These are phyloP conservation scores for Petaurus breviceps DNA, from an alignment of 2,113 vertebrate genomes.

Conservation along the genomic window DNA sequence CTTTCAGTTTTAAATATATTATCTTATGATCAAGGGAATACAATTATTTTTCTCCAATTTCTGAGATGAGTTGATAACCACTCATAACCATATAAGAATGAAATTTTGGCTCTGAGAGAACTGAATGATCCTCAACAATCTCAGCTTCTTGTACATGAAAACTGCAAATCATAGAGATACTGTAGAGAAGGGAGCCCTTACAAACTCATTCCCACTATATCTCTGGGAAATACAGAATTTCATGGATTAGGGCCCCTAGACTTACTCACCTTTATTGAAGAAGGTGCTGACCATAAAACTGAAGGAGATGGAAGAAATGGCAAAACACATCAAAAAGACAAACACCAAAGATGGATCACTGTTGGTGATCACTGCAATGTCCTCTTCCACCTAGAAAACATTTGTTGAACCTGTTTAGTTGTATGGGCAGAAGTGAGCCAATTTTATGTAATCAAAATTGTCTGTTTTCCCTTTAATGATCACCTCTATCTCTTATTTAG, in stretches of 20 bases:
- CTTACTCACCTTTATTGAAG: slow-evolving; percentile 92
- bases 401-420: not conserved
- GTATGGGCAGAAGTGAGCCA: not conserved
- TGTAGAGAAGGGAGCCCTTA: not conserved
- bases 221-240: not conserved
- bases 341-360: slow-evolving; percentile 95
- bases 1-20: not conserved
- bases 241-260: not conserved
- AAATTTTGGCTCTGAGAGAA: not conserved
- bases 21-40: not conserved
- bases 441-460: not conserved
- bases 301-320: slow-evolving; percentile 94
- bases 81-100: not conserved
- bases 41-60: not conserved
- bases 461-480: not conserved
- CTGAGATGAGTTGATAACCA: not conserved
- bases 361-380: slow-evolving; percentile 91
- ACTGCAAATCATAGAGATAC: not conserved
- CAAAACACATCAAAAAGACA: slow-evolving; percentile 91
- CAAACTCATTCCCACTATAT: not conserved
- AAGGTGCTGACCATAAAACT: slow-evolving; percentile 99
- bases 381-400: slow-evolving; percentile 88
- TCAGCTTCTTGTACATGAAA: not conserved
- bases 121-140: not conserved
- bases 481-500: not conserved